Evolutionary conservation across 2,113 vertebrate genomes (phyloP).

Genomic region (Sceloporus tristichus): DNA sequence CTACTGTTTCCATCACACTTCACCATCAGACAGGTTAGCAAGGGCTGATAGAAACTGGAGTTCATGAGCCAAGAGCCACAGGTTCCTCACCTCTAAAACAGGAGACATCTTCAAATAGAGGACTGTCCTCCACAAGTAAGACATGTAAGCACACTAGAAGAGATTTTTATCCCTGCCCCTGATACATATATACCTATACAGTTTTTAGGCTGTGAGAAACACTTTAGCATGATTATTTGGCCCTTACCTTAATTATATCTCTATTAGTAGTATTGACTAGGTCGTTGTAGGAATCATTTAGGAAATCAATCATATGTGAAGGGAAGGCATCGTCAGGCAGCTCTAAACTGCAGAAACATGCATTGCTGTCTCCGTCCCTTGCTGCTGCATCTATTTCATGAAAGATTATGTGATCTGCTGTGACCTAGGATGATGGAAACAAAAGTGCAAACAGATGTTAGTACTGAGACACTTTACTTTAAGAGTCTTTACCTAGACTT

Average conservation of each 20-base stretch:
- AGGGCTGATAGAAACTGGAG: no score
- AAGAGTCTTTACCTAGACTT: neutral
- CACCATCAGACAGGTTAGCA: no score
- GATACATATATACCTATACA: no score
- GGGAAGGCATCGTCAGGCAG: neutral
- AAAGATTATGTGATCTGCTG: neutral
- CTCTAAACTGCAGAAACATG: conserved; percentile 12
- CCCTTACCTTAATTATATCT: neutral
- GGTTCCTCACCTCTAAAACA: no score
- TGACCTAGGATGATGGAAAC: neutral
- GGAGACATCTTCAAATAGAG: no score
- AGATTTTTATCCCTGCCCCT: no score
- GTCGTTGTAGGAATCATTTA: neutral
- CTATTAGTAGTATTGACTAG: neutral
- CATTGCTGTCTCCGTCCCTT: neutral
- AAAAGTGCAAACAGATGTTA: neutral
- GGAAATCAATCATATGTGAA: neutral
- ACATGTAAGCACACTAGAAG: no score
- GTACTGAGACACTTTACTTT: neutral
- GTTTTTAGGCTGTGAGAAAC: neutral
- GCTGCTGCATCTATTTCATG: neutral
- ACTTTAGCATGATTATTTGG: neutral
- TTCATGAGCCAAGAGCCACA: no score
- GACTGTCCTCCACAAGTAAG: no score
- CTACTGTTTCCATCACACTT: no score